A percentile compares a stretch with the other conserved stretches of the same genome.
Evolutionary conservation across 2,888 invertebrate species (phyloP).

Genomic region (Yponomeuta sedellus): DNA sequence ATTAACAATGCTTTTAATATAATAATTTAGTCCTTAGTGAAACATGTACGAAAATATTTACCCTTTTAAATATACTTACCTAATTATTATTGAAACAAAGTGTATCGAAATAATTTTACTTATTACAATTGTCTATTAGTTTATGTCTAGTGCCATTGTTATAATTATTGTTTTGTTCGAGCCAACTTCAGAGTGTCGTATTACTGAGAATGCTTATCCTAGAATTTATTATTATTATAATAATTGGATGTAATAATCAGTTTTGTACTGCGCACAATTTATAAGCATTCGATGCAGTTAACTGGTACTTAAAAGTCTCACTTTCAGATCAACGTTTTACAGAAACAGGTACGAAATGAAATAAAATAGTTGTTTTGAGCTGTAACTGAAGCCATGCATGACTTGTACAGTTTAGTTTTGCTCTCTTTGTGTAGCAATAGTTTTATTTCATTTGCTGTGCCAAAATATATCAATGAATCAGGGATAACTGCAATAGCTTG

Average conservation of each 20-base stretch:
- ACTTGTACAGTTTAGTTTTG: constrained; percentile 8
- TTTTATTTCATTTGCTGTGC: constrained; percentile 29
- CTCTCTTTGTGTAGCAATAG: constrained; percentile 14
- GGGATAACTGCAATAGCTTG: constrained; percentile 42
- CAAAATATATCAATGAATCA: constrained; percentile 64
- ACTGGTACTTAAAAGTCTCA: neutral
- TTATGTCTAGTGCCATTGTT: constrained; percentile 1
- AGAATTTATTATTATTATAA: neutral
- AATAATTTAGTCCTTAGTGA: neutral
- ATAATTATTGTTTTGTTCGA: neutral
- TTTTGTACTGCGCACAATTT: constrained; percentile 11
- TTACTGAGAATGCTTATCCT: neutral
- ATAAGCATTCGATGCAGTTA: neutral
- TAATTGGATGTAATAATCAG: neutral
- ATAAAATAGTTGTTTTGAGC: neutral
- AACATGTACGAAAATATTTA: constrained; percentile 5
- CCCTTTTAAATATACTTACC: neutral
- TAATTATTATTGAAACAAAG: too few relatives aligned
- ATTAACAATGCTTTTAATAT: neutral
- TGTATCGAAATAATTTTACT: neutral
- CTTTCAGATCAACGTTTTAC: neutral
- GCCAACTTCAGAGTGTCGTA: neutral
- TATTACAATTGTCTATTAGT: neutral
- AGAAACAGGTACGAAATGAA: neutral
- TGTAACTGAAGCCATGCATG: constrained; percentile 14